These are phyloP conservation scores for Ferrisia virgata DNA, from an alignment of 2,888 invertebrate species.

Conservation along the genomic window DNA sequence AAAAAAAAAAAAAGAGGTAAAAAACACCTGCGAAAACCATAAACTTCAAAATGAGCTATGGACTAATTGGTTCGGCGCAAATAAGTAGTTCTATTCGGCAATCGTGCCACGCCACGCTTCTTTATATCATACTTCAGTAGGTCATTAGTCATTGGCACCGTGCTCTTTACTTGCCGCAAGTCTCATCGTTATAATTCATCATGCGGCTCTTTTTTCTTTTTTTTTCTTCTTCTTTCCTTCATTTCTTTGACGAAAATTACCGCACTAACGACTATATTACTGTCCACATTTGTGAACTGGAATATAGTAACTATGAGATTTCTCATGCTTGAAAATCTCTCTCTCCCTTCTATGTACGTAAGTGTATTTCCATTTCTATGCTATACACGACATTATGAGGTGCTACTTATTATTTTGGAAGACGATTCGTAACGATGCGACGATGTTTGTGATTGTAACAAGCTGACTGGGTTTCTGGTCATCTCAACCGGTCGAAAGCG, in stretches of 20 bases:
- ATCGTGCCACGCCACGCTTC: constrained; percentile 20
- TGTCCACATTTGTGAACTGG: background rate
- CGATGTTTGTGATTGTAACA: no score
- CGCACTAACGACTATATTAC: constrained; percentile 1
- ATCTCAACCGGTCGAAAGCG: no score
- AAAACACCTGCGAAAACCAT: constrained; percentile 6
- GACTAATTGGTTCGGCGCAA: constrained; percentile 12
- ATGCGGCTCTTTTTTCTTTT: background rate
- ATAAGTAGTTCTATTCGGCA: constrained; percentile 18
- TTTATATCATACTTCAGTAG: constrained; percentile 19
- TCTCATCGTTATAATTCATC: background rate
- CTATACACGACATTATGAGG: no score
- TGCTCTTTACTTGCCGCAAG: background rate
- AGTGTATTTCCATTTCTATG: background rate
- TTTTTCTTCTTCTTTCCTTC: no score
- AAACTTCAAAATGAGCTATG: background rate
- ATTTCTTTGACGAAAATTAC: background rate
- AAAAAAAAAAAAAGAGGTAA: background rate
- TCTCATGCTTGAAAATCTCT: background rate
- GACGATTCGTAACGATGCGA: no score
- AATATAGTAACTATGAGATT: background rate
- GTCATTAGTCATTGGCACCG: constrained; percentile 20
- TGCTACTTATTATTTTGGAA: no score
- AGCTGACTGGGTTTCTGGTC: no score
- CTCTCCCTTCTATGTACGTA: no score